Evolutionary conservation across 2,797 vertebrate genomes (phyloP).

Genomic region (Oreortyx pictus): DNA sequence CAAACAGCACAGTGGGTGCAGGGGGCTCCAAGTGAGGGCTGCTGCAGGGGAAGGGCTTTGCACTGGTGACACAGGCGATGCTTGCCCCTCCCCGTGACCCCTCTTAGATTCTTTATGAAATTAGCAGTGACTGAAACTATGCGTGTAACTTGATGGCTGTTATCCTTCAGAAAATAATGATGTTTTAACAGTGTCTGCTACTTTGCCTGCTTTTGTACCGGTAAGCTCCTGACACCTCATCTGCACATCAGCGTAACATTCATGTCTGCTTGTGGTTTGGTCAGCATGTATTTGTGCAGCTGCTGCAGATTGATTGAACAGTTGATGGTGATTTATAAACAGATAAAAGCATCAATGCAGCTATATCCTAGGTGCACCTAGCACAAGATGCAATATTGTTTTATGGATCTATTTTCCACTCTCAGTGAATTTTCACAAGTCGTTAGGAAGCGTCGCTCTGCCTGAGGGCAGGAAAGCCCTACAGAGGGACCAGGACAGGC

Average conservation of each 20-base stretch:
- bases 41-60: not conserved
- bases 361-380: not conserved
- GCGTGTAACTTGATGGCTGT: not conserved
- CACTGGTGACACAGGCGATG: not conserved
- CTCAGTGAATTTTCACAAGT: too few species aligned
- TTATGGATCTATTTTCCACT: not conserved
- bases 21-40: not conserved
- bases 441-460: too few species aligned
- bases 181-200: not conserved
- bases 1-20: not conserved
- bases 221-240: not conserved
- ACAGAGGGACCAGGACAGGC: too few species aligned
- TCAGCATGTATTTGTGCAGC: not conserved
- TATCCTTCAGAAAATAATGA: not conserved
- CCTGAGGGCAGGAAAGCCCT: too few species aligned
- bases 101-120: not conserved
- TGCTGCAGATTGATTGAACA: not conserved
- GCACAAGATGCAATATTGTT: not conserved
- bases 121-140: not conserved
- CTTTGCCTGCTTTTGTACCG: not conserved
- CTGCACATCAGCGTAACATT: not conserved
- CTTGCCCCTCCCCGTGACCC: not conserved
- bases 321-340: not conserved
- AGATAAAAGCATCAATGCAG: accelerated
- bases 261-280: not conserved